Percentiles rank a stretch among this genome's conserved stretches.
Evolutionary conservation across 2,113 vertebrate species (phyloP).

Genomic region (Festucalex cinctus): DNA sequence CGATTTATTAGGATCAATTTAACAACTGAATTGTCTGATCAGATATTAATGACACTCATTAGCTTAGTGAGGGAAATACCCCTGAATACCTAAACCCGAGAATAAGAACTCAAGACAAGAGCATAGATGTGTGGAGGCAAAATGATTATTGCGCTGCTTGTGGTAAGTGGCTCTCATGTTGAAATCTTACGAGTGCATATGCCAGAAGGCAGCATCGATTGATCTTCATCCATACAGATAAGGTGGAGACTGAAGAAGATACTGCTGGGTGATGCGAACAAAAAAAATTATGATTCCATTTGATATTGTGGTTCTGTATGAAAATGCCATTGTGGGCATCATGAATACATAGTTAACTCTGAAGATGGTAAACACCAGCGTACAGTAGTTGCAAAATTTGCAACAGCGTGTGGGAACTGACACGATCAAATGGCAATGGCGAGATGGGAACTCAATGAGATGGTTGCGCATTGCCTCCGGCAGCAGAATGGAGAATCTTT

Average conservation of each 20-base stretch:
- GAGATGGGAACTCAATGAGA: conserved; percentile 48
- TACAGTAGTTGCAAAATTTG: conserved; percentile 2
- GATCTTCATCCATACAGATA: neutral
- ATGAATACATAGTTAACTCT: neutral
- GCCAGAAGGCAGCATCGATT: neutral
- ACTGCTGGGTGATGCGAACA: neutral
- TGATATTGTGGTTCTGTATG: neutral
- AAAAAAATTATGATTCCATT: neutral
- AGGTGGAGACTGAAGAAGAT: neutral
- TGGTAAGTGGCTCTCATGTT: neutral
- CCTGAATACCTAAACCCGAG: conserved; percentile 13
- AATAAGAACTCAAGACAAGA: neutral
- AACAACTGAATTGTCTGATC: conserved; percentile 21
- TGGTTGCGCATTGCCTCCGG: conserved; percentile 29
- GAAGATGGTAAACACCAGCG: conserved; percentile 2
- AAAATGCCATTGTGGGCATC: neutral
- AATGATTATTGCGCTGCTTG: conserved; percentile 8
- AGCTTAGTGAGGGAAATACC: conserved; percentile 30
- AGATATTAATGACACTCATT: conserved; percentile 26
- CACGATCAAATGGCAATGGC: conserved; percentile 24
- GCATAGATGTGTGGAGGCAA: conserved; percentile 4
- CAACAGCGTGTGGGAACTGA: neutral
- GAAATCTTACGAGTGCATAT: neutral
- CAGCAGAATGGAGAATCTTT: conserved; percentile 48
- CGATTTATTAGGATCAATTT: conserved; percentile 34